Base-by-base conservation (phyloP, 2,797 vertebrate genomes). In the Hafferia zeledoni region DNA sequence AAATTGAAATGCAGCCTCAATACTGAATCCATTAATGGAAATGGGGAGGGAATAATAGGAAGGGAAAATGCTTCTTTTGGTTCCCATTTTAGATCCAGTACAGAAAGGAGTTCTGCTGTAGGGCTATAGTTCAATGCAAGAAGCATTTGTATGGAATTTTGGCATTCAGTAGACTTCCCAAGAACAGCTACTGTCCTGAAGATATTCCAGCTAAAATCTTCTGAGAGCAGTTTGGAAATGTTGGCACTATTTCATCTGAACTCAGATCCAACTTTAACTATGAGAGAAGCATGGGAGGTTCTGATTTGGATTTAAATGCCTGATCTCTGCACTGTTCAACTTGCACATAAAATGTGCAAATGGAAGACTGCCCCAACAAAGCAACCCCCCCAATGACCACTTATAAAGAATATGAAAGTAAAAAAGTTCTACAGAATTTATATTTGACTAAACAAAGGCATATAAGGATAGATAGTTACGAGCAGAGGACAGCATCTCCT, bases 111-210 rank as follows among this genome's bases (percentile, higher is more conserved):
- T 33, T 90, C 53, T 71, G 55, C 55, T 83, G 70, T 47, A 87
- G 35, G 44, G 64, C 41, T 89, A 18, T 49, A 59, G 53, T 59
- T 94, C 44, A 52, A 6, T 52, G 49, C 47, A 79, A 77, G n/a
- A 75, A 91, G 22, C 6, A 33, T 64, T 95, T 88, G 33, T 82
- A 9, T 39, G 88, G 67, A 91, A 94, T 94, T 88, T 88, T 95
- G 85, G 57, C 69, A 65, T 60, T 69, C 76, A 19, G 35, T 68
- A 31, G 61, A 77, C 39, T 89, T 94, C 72, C 55, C 28, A 78
- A 69, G 69, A 89, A 49, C 59, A 23, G 90, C 87, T 96, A 78
- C 83, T 75, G 76, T 91, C 77, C 59, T 71, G 74, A 85, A 86
- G 76, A 65, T 86, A 79, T 81, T 92, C 80, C 72, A 93, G 76